Evolutionary conservation across 2,888 invertebrate species (phyloP).

Genomic region (Tetranychus piercei): DNA sequence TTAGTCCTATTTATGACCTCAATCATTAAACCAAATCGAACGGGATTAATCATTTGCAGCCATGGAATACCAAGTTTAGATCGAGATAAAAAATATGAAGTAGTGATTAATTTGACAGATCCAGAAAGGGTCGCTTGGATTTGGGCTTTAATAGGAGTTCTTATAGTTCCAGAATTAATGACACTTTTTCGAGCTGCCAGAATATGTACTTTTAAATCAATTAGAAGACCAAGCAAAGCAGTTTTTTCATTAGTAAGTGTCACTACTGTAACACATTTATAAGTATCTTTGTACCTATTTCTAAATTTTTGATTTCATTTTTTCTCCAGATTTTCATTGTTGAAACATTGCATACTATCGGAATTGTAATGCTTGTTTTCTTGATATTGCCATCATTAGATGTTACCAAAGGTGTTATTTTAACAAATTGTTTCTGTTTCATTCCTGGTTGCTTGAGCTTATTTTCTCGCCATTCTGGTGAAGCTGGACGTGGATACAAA

Average conservation of each 20-base stretch:
- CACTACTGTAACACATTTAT: neutral
- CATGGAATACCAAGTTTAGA: conserved; percentile 41
- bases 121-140: conserved; percentile 77
- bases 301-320: conserved; percentile 4
- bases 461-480: conserved; percentile 60
- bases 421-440: conserved; percentile 84
- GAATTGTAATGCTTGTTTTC: conserved; percentile 66
- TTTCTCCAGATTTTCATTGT: conserved; percentile 47
- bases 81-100: conserved; percentile 64
- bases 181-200: conserved; percentile 61
- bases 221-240: conserved; percentile 48
- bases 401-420: conserved; percentile 82
- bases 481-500: conserved; percentile 32
- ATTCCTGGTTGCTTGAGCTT: conserved; percentile 64
- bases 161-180: conserved; percentile 70
- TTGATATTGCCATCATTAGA: conserved; percentile 75
- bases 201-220: conserved; percentile 77
- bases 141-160: conserved; percentile 72
- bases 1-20: conserved; percentile 79
- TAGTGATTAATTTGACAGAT: conserved; percentile 47
- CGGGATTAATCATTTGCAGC: conserved; percentile 55
- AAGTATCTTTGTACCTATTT: neutral
- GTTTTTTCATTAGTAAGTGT: conserved; percentile 41
- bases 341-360: conserved; percentile 72
- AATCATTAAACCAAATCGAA: conserved; percentile 54